Evolutionary conservation across 2,888 invertebrate species (phyloP), one percentile per base, ranked within the genome.

Genomic region (Asteroscopus sphinx): DNA sequence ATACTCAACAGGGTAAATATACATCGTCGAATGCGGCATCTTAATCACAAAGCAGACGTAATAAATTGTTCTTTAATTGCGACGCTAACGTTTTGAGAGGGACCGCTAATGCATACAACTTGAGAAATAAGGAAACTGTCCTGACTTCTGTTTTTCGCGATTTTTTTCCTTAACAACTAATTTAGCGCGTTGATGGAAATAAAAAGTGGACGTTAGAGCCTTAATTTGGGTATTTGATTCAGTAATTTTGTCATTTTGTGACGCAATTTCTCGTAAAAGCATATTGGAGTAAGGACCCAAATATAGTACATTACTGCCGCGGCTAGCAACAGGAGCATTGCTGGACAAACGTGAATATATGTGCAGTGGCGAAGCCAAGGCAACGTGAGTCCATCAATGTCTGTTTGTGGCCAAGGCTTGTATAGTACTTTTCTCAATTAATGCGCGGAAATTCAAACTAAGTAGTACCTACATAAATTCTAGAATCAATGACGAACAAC

Each of bases 31-130:
- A 25, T 26, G 8, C 40, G 37, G 39, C 28, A 39, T 45, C 61
- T 73, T 52, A 40, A 51, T 67, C 25, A 51, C 68, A 55, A 37
- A 46, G 35, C 52, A 44, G 46, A 39, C 40, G 30, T 58, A 70
- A 75, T 67, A 73, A 71, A 73, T 71, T 65, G 68, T 58, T 52
- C 59, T 75, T 68, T 68, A 74, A 79, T 73, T 75, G 63, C 52
- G 32, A 55, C 49, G 58, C 58, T 66, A 56, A 58, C 65, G 39
- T 58, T 62, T 62, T 12, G 44, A 57, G 36, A 58, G 57, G 36
- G 52, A 37, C 48, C 21, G 51, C 59, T 74, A 58, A 59, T 59
- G 58, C 35, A 60, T 57, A 61, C 55, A 48, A 58, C 35, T 66
- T 47, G 49, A 51, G 32, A 41, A 57, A 57, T 45, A 70, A 66